Base-by-base conservation (phyloP, 2,888 invertebrate genomes). In the Eristalis intricaria region DNA sequence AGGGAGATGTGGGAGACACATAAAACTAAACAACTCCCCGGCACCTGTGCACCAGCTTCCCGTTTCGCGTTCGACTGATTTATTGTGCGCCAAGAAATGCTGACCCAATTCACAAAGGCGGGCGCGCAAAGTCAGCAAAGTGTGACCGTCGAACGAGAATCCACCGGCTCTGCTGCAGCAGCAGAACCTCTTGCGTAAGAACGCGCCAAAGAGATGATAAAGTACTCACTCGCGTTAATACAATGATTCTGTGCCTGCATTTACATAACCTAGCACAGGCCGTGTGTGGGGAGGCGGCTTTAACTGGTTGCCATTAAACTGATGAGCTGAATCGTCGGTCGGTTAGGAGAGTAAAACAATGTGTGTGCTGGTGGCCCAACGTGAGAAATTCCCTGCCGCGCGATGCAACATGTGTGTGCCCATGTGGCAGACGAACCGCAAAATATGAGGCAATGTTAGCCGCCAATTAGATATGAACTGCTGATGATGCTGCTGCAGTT, bases 381-480 rank as follows among this genome's bases (percentile, higher is more conserved):
- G 86, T 86, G 86, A 83, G 86, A 86, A 86, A 77, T 69, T 70
- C 78, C 78, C 77, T 74, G 61, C 69, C 26, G 60, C 26, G 78
- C 58, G 83, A 78, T 86, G 83, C 83, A 86, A 82, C 69, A 77
- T 75, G 26, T 78, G 56, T 78, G 13, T 70, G 15, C 65, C 50
- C 69, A 61, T 63, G 80, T 76, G 66, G 77, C 73, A 78, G 65
- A 38, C 86, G 83, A 78, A 86, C 86, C 86, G 82, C 86, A 83
- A 86, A 86, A 82, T 83, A 86, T 86, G 86, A 86, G 32, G 82
- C 83, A 86, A 86, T 82, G 74, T 83, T 83, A 86, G 82, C 86
- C 60, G 78, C 69, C 86, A 83, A 86, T 86, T 86, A 86, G 82
- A 86, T 83, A 77, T 77, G 61, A 82, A 74, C 64, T 74, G 77